These are phyloP conservation scores for Neodiprion virginianus DNA, from an alignment of 1,140 invertebrate genomes.

Conservation along the genomic window DNA sequence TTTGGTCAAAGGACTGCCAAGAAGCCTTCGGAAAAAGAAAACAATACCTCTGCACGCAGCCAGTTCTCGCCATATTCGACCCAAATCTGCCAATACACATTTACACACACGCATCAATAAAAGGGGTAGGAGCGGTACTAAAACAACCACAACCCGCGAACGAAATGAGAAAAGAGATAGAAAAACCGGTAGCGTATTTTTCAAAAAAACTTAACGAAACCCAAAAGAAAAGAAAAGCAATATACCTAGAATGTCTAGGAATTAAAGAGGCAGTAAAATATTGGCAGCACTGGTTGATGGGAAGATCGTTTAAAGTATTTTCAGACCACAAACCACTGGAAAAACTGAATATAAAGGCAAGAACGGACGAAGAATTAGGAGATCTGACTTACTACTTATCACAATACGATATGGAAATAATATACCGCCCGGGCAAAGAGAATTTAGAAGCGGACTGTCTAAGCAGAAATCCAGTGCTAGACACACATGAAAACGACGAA, in stretches of 20 bases:
- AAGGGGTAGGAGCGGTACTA: slow-evolving; percentile 31
- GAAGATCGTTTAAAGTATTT: slow-evolving; percentile 20
- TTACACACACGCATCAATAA: slow-evolving; percentile 32
- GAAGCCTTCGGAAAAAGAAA: slow-evolving; percentile 23
- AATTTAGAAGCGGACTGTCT: slow-evolving; percentile 28
- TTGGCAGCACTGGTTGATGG: background rate
- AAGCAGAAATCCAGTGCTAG: slow-evolving; percentile 26
- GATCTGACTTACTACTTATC: background rate
- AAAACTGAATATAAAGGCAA: slow-evolving; percentile 20
- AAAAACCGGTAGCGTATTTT: slow-evolving; percentile 5
- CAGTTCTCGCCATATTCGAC: slow-evolving; percentile 30
- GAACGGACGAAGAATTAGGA: background rate
- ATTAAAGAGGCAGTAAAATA: background rate
- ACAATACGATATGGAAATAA: background rate
- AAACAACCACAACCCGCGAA: slow-evolving; percentile 23
- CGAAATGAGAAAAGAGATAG: slow-evolving; percentile 12
- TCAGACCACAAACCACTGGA: slow-evolving; percentile 29
- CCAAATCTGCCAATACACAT: slow-evolving; percentile 27
- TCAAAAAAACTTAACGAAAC: background rate
- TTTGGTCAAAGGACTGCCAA: slow-evolving; percentile 25
- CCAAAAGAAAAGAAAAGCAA: background rate
- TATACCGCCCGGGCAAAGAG: slow-evolving; percentile 24
- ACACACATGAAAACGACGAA: background rate
- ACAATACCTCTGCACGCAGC: slow-evolving; percentile 21
- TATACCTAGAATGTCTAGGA: background rate